Percentiles rank a stretch among this genome's conserved stretches.
Evolutionary conservation across 1,140 invertebrate genomes (phyloP).

Genomic region (Dreissena rostriformis): DNA sequence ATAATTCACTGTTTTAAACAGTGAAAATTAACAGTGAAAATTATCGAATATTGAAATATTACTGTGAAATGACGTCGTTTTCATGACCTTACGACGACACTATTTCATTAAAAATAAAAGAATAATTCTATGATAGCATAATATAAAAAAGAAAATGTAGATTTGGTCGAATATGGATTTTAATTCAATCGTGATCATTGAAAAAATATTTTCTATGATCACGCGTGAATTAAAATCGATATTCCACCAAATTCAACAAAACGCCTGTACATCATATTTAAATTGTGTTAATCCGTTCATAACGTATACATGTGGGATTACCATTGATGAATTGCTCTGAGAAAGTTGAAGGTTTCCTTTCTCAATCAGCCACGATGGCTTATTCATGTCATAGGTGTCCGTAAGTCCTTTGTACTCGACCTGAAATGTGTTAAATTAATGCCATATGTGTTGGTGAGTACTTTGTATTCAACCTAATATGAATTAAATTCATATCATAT

Average conservation of each 20-base stretch:
- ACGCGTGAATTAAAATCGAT: no score
- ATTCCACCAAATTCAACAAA: no score
- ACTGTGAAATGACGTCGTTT: neutral
- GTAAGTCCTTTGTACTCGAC: constrained; percentile 4
- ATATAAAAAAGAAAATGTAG: no score
- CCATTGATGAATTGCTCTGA: neutral
- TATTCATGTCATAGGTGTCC: neutral
- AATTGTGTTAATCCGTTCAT: neutral
- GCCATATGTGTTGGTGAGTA: no score
- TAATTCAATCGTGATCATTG: neutral
- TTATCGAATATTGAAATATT: constrained; percentile 14
- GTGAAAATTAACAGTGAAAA: neutral
- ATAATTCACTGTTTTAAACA: neutral
- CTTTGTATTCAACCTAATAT: no score
- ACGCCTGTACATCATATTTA: no score
- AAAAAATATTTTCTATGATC: no score
- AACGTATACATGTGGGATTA: neutral
- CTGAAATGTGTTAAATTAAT: no score
- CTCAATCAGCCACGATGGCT: constrained; percentile 8
- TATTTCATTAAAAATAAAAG: no score
- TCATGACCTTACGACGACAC: no score
- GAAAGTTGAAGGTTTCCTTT: constrained; percentile 30
- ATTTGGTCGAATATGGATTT: neutral
- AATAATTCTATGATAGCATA: no score
- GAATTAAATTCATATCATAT: no score